Evolutionary conservation across 2,888 invertebrate species (phyloP).

Genomic region (Colletes collaris): DNA sequence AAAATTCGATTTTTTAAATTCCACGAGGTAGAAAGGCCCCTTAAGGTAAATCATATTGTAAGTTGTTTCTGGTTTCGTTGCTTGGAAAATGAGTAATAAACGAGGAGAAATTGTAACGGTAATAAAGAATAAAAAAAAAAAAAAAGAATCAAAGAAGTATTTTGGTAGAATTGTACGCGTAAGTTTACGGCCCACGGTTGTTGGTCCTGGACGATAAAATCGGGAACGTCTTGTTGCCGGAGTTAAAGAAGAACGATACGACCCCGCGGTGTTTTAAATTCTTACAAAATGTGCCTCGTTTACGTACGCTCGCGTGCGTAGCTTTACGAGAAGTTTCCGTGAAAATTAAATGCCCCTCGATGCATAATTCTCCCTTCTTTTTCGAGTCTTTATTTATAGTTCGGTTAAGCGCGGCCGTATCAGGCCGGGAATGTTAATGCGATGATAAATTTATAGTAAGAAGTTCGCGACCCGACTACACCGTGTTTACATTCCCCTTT

Average conservation of each 20-base stretch:
- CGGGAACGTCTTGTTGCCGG: slow-evolving; percentile 21
- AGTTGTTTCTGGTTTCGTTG: too few relatives aligned
- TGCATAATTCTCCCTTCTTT: slow-evolving; percentile 46
- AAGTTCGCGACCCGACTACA: slow-evolving; percentile 10
- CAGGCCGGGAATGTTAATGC: slow-evolving; percentile 39
- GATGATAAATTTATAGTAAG: slow-evolving; percentile 48
- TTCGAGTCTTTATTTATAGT: slow-evolving; percentile 47
- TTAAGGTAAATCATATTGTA: too few relatives aligned
- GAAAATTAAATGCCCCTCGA: slow-evolving; percentile 41
- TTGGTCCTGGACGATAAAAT: slow-evolving; percentile 15
- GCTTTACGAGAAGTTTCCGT: slow-evolving; percentile 32
- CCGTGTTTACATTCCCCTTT: slow-evolving; percentile 2
- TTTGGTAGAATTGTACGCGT: neutral
- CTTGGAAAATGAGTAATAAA: too few relatives aligned
- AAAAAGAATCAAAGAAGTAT: neutral
- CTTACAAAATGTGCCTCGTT: slow-evolving; percentile 36
- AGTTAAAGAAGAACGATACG: slow-evolving; percentile 26
- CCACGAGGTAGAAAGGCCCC: too few relatives aligned
- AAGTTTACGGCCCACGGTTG: neutral
- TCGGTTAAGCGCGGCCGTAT: slow-evolving; percentile 33
- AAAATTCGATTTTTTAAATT: too few relatives aligned
- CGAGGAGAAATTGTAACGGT: too few relatives aligned
- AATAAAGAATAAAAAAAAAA: neutral
- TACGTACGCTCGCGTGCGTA: slow-evolving; percentile 38
- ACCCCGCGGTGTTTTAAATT: slow-evolving; percentile 31